A percentile compares a stretch with the other conserved stretches of the same genome.
Evolutionary conservation across 2,888 invertebrate genomes (phyloP).

Genomic region (Caenorhabditis becei): DNA sequence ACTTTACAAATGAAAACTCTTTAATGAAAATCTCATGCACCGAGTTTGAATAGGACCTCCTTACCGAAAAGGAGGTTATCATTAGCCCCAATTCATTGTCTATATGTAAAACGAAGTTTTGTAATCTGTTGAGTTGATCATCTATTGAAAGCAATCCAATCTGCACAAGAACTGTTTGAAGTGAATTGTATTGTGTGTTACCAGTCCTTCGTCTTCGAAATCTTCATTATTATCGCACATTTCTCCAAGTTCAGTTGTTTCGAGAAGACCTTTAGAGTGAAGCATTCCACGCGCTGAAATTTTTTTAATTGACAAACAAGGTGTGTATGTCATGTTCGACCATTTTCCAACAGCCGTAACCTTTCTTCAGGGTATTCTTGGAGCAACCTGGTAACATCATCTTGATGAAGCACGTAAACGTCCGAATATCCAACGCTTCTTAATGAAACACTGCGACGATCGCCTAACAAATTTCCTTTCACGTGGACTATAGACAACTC

Average conservation of each 20-base stretch:
- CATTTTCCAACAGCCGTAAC: slow-evolving; percentile 66
- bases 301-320: too few relatives aligned
- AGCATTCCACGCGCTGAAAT: slow-evolving; percentile 64
- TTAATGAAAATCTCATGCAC: too few relatives aligned
- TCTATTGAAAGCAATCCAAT: slow-evolving; percentile 55
- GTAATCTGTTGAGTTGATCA: slow-evolving; percentile 50
- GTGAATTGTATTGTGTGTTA: neutral
- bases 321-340: slow-evolving; percentile 25
- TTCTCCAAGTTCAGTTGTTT: slow-evolving; percentile 55
- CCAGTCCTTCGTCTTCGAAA: slow-evolving; percentile 54
- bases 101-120: slow-evolving; percentile 37
- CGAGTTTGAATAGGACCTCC: too few relatives aligned
- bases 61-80: slow-evolving; percentile 63
- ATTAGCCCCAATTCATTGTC: slow-evolving; percentile 52
- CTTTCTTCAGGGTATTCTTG: slow-evolving; percentile 71
- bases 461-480: slow-evolving; percentile 64
- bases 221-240: slow-evolving; percentile 34
- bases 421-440: slow-evolving; percentile 75
- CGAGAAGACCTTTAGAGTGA: slow-evolving; percentile 29
- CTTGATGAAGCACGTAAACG: slow-evolving; percentile 77
- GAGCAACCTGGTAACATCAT: slow-evolving; percentile 70
- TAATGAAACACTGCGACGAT: slow-evolving; percentile 47
- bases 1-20: too few relatives aligned
- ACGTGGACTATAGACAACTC: slow-evolving; percentile 74
- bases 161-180: slow-evolving; percentile 5